Evolutionary conservation across 1,140 invertebrate genomes (phyloP).

Genomic region (Melipona quadrifasciata): DNA sequence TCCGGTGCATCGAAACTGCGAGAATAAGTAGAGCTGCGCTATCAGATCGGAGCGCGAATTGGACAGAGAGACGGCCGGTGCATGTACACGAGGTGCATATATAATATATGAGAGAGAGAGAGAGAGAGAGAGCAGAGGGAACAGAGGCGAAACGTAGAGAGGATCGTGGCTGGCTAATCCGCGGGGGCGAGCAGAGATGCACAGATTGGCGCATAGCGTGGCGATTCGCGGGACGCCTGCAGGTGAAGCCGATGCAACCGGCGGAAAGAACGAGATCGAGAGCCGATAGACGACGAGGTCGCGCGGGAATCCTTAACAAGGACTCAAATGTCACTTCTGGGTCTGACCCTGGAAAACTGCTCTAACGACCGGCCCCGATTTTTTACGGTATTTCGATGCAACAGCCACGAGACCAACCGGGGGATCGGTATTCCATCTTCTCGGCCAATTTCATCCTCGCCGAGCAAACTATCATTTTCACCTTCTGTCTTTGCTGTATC

Average conservation of each 20-base stretch:
- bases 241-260: conserved; percentile 43
- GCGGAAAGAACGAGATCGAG: conserved; percentile 42
- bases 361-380: conserved; percentile 32
- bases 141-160: conserved; percentile 31
- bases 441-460: conserved; percentile 14
- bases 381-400: conserved; percentile 31
- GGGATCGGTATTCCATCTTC: neutral
- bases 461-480: neutral
- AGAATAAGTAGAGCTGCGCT: conserved; percentile 34
- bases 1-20: conserved; percentile 38
- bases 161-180: conserved; percentile 67
- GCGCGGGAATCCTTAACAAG: conserved; percentile 52
- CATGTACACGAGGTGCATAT: conserved; percentile 7
- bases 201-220: conserved; percentile 55
- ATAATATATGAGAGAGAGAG: too few relatives aligned
- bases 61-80: neutral
- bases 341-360: conserved; percentile 47
- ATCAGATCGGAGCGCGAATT: conserved; percentile 41
- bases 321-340: conserved; percentile 56
- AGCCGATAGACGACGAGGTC: conserved; percentile 44
- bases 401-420: neutral
- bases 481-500: too few relatives aligned
- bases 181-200: conserved; percentile 65
- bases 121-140: neutral
- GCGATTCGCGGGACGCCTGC: conserved; percentile 42